A percentile compares a stretch with the other conserved stretches of the same genome.
phyloP scores from a whole-genome alignment of 2,113 vertebrate genomes.

The Corapipo altera region DNA sequence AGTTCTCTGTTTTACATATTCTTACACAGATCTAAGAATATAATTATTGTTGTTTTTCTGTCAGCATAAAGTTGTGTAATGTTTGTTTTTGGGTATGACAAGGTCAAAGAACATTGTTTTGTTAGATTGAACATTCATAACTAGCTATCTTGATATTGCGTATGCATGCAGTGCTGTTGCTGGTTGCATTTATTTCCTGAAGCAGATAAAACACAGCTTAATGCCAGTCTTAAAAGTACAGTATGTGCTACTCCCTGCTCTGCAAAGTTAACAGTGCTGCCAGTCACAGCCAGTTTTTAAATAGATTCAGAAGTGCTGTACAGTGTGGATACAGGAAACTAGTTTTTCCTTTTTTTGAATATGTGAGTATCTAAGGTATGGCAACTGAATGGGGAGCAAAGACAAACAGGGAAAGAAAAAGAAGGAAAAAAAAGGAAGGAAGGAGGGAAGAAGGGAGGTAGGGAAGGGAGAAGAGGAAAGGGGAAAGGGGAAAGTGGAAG shows the following conservation, averaged over 20 bases:
- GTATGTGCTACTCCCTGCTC: not conserved
- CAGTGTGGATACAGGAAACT: not conserved
- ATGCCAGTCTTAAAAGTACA: not conserved
- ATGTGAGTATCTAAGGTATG: not conserved
- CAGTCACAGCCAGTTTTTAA: not conserved
- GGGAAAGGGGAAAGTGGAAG: accelerated
- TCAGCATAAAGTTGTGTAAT: not conserved
- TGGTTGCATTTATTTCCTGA: not conserved
- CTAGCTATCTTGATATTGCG: not conserved
- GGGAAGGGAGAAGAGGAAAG: too few relatives aligned
- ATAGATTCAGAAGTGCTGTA: not conserved
- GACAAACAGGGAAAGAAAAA: not conserved
- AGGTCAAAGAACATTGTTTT: not conserved
- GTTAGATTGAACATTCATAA: not conserved
- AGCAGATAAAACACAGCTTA: not conserved
- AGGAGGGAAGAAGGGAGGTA: too few relatives aligned
- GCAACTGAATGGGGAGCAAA: not conserved
- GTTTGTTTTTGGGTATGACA: not conserved
- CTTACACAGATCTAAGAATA: not conserved
- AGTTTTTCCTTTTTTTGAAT: not conserved
- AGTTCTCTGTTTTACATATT: not conserved
- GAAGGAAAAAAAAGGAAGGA: not conserved
- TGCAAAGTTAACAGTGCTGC: not conserved
- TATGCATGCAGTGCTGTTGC: not conserved
- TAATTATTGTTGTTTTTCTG: not conserved